A percentile compares a stretch with the other conserved stretches of the same genome.
Conservation (phyloP, 2,113 vertebrate genomes). For the Sinocyclocheilus anophthalmus region DNA sequence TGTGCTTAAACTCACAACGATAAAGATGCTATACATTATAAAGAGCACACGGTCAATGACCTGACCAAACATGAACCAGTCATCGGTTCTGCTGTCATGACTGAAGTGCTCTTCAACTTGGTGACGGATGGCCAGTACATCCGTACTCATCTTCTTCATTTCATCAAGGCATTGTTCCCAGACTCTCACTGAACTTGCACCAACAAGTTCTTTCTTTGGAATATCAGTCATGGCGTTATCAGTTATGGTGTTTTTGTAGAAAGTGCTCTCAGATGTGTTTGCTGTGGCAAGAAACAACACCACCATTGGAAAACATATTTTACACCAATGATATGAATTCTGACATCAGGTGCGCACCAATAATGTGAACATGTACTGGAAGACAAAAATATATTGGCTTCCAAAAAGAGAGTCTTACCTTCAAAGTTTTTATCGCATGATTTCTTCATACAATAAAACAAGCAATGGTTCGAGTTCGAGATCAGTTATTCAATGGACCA, state of each 20-base stretch:
- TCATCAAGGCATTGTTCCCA: constrained; percentile 44
- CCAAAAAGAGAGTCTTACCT: neutral
- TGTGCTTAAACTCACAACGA: constrained; percentile 71
- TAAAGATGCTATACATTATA: constrained; percentile 71
- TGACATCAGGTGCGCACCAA: neutral
- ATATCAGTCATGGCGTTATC: neutral
- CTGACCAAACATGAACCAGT: constrained; percentile 74
- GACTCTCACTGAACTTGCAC: neutral
- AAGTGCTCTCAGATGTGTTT: neutral
- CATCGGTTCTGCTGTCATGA: constrained; percentile 53
- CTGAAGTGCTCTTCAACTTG: constrained; percentile 63
- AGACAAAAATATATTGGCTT: neutral
- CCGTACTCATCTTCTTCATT: constrained; percentile 63
- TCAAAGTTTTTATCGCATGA: neutral
- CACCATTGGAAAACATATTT: neutral
- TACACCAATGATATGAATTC: neutral
- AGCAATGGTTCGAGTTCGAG: no score
- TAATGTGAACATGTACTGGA: neutral
- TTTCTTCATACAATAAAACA: constrained; percentile 56
- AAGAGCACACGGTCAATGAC: constrained; percentile 77
- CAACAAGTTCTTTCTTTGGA: neutral
- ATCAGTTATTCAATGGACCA: no score
- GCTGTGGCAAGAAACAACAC: neutral
- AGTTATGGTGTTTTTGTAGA: constrained; percentile 9
- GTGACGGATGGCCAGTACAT: constrained; percentile 63